These are phyloP conservation scores for Lerema accius DNA, from an alignment of 1,140 invertebrate species.

Conservation along the genomic window DNA sequence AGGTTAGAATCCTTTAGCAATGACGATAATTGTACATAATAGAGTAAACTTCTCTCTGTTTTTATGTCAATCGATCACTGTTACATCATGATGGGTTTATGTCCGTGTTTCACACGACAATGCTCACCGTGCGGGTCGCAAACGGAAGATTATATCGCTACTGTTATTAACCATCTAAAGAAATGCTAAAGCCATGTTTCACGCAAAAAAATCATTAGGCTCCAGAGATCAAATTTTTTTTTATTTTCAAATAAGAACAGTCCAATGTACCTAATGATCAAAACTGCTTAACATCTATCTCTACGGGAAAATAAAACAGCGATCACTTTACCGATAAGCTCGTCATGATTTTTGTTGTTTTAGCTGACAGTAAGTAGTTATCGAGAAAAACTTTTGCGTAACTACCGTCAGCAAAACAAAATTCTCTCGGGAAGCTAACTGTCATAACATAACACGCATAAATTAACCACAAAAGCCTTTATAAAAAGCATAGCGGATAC, in stretches of 20 bases:
- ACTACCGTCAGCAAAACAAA: conserved; percentile 47
- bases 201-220: no score
- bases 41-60: conserved; percentile 1
- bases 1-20: conserved; percentile 3
- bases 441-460: conserved; percentile 52
- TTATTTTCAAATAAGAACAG: no score
- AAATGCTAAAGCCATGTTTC: no score
- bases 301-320: conserved; percentile 1
- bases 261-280: no score
- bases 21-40: no score
- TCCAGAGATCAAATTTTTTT: no score
- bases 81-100: neutral
- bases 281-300: no score
- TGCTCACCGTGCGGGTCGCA: no score
- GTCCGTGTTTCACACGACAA: no score
- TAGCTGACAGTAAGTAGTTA: conserved; percentile 50
- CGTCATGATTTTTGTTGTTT: neutral
- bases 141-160: neutral
- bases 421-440: conserved; percentile 29
- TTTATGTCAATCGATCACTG: conserved; percentile 33
- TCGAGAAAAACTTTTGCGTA: conserved; percentile 41
- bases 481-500: conserved; percentile 41
- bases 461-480: conserved; percentile 31
- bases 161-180: conserved; percentile 17
- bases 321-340: neutral